Evolutionary conservation across 2,888 invertebrate genomes (phyloP), one percentile per base, ranked within the genome.

Genomic region (Drosophila lacicola): DNA sequence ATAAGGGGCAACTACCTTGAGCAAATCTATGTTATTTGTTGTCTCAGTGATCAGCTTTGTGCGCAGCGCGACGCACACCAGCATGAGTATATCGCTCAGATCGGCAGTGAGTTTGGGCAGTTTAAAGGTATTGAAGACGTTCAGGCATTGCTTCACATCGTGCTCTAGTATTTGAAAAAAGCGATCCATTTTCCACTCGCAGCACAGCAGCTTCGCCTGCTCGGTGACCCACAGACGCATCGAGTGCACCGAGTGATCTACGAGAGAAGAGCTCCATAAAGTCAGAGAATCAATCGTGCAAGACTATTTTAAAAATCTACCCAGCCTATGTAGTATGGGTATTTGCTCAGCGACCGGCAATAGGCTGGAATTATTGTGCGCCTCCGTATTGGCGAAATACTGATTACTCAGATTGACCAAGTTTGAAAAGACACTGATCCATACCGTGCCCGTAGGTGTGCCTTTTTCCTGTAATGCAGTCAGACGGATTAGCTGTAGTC

Each of bases 341-440:
- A 97, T 97, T 92, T 97, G 97, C 87, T 97, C 97, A 0, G 96
- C 96, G 33, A 97, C 94, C 0, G 97, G 96, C 64, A 96, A 91
- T 81, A 96, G 95, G 79, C 95, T 95, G n/a, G 96, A 92, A 1
- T 96, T 96, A 0, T 95, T 95, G 3, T 95, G 96, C 0, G 95
- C 95, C 2, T 95, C 95, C 89, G 96, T 95, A 82, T 96, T 84
- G 46, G 87, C 79, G 57, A 91, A 91, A 62, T 87, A 96, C 81
- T 95, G 95, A 90, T 97, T 97, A 82, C 95, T 96, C 11, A 96
- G 92, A 0, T 94, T 94, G 0, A 95, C 95, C 46, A 97, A 91
- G 74, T 96, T 95, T 80, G 95, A 95, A 25, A 97, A 93, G 90
- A 96, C 74, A 29, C 90, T 89, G n/a, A 90, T 84, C 92, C 92